Percentiles rank a stretch among this genome's conserved stretches.
Evolutionary conservation across 2,888 invertebrate species (phyloP).

Genomic region (Conchocele bisecta): DNA sequence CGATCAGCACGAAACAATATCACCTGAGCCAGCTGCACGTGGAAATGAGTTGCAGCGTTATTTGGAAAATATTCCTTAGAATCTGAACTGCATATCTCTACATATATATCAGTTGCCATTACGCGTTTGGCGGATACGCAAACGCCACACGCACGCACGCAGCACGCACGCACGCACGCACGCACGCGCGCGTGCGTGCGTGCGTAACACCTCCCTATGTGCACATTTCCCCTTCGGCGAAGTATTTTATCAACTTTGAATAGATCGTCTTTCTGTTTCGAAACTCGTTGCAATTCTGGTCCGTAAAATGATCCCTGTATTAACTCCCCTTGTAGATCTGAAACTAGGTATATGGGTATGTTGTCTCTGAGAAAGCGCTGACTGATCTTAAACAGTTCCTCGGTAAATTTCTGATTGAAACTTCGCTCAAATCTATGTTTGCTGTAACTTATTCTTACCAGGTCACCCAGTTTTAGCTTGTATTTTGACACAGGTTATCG

Average conservation of each 20-base stretch:
- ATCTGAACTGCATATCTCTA: neutral
- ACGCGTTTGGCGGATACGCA: too few relatives aligned
- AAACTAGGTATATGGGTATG: neutral
- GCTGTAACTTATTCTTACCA: conserved; percentile 2
- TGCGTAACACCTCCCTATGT: neutral
- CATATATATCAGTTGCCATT: neutral
- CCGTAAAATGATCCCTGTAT: neutral
- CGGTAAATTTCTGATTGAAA: neutral
- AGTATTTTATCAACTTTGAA: conserved; percentile 9
- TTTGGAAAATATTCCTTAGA: neutral
- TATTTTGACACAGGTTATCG: neutral
- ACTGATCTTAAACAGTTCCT: neutral
- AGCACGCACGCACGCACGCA: too few relatives aligned
- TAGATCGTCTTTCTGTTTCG: neutral
- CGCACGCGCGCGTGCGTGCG: neutral
- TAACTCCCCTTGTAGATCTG: neutral
- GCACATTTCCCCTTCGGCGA: neutral
- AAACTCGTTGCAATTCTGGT: neutral
- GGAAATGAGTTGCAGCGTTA: neutral
- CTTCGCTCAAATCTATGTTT: conserved; percentile 1
- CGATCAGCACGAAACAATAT: neutral
- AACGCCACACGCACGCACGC: too few relatives aligned
- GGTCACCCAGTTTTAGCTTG: neutral
- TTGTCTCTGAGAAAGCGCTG: conserved; percentile 3
- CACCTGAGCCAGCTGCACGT: neutral